These are phyloP conservation scores for Coregonus sp. DNA, from an alignment of 2,797 vertebrate species.

Conservation along the genomic window DNA sequence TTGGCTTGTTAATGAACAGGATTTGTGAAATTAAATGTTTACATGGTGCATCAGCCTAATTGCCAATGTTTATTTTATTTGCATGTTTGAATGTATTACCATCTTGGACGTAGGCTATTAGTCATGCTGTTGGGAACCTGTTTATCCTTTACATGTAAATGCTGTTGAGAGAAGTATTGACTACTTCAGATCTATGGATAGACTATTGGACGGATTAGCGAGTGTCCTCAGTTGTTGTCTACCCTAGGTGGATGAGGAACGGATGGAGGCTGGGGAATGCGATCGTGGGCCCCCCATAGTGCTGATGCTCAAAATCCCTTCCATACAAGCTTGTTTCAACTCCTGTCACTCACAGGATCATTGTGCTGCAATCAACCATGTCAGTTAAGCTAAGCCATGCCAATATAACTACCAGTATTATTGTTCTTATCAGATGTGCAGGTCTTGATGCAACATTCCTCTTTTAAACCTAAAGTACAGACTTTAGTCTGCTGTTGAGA, in stretches of 20 bases:
- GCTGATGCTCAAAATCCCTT: slow-evolving; percentile 72
- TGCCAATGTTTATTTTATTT: neutral
- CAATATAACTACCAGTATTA: slow-evolving; percentile 32
- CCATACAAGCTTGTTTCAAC: slow-evolving; percentile 56
- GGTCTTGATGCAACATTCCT: slow-evolving; percentile 13
- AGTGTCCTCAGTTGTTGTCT: neutral
- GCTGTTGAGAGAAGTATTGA: neutral
- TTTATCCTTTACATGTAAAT: neutral
- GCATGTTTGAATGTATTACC: neutral
- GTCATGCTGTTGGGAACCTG: neutral
- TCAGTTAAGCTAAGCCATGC: slow-evolving; percentile 25
- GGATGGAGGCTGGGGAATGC: slow-evolving; percentile 48
- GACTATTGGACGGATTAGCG: neutral
- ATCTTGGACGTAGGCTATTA: too few relatives aligned
- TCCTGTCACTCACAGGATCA: slow-evolving; percentile 56
- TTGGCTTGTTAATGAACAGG: neutral
- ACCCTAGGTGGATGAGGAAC: slow-evolving; percentile 26
- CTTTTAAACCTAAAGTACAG: neutral
- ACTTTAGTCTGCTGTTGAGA: neutral
- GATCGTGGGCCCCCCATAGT: slow-evolving; percentile 60
- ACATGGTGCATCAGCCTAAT: neutral
- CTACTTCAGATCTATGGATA: neutral
- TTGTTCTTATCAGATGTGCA: slow-evolving; percentile 24
- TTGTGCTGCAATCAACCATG: slow-evolving; percentile 63
- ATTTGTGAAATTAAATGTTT: neutral